A percentile compares a stretch with the other conserved stretches of the same genome.
Conservation (phyloP, 2,797 vertebrate species). For the Gymnothorax javanicus region DNA sequence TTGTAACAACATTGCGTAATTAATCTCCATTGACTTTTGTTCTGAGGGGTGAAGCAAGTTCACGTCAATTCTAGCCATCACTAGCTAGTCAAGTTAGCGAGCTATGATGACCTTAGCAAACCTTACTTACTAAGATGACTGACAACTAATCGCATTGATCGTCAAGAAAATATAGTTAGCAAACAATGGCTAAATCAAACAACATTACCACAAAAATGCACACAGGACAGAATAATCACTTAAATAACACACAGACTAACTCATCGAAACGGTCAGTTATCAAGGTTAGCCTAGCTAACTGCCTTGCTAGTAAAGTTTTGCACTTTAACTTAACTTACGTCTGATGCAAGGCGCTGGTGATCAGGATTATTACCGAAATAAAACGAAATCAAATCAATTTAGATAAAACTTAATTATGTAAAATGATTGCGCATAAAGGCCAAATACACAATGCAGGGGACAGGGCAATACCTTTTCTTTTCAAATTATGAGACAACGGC, state of each 20-base stretch:
- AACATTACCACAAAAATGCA: neutral
- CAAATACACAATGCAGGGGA: neutral
- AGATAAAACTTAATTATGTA: neutral
- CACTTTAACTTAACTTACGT: neutral
- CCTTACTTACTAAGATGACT: neutral
- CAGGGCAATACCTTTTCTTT: constrained; percentile 50
- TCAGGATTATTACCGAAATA: constrained; percentile 8
- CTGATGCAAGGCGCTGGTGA: neutral
- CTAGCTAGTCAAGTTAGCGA: neutral
- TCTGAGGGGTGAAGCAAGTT: neutral
- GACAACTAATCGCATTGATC: neutral
- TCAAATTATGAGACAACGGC: constrained; percentile 67
- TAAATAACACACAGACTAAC: neutral
- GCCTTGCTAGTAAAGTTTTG: neutral
- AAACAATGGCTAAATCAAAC: neutral
- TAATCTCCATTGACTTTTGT: neutral
- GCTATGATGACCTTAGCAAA: neutral
- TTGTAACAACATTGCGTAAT: neutral
- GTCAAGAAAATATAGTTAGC: neutral
- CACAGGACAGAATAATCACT: neutral
- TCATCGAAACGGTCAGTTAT: neutral
- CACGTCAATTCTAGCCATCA: neutral
- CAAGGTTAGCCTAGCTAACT: neutral
- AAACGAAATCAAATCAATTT: neutral
- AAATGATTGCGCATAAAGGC: neutral